These are phyloP conservation scores for Dermatemys mawii DNA, from an alignment of 2,113 vertebrate genomes.

Conservation along the genomic window DNA sequence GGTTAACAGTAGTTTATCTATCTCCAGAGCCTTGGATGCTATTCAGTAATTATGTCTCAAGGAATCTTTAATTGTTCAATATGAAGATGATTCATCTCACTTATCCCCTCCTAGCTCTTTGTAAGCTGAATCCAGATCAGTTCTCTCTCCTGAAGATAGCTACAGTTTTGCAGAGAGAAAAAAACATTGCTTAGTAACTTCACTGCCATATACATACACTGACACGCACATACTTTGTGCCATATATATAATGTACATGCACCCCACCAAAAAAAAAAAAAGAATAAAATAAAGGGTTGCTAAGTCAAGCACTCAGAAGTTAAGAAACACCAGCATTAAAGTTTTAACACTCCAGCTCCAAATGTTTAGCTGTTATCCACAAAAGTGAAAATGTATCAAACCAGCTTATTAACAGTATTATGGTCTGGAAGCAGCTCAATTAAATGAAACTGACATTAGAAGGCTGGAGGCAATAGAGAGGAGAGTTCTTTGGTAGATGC, in stretches of 20 bases:
- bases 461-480: background rate
- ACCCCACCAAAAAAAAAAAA: background rate
- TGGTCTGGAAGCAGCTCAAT: background rate
- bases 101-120: background rate
- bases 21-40: background rate
- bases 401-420: background rate
- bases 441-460: background rate
- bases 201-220: background rate
- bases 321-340: background rate
- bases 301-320: background rate
- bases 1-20: background rate
- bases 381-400: background rate
- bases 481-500: background rate
- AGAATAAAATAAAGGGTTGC: too few species aligned
- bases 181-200: background rate
- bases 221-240: background rate
- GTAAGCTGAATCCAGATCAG: background rate
- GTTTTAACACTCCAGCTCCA: background rate
- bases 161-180: background rate
- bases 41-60: conserved; percentile 38
- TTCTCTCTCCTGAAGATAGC: background rate
- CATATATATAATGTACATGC: background rate
- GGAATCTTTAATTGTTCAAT: background rate
- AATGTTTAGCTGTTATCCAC: background rate
- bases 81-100: background rate